phyloP scores from a whole-genome alignment of 2,797 vertebrate species.

The Scolopax bukidnonensis region DNA sequence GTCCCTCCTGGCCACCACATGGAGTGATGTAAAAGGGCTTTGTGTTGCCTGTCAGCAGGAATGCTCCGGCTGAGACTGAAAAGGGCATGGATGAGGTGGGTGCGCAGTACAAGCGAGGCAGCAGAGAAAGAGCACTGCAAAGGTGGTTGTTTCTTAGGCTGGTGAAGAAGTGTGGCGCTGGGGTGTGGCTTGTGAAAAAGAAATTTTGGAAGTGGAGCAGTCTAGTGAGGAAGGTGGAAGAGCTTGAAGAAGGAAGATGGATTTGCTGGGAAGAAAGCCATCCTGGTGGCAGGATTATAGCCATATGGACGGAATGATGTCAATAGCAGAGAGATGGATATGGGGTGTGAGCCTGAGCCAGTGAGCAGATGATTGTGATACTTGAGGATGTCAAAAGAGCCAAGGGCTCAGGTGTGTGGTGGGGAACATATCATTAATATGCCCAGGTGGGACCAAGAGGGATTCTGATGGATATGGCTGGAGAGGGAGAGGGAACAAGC shows the following conservation, averaged over 20 bases:
- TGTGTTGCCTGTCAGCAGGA: conserved; percentile 26
- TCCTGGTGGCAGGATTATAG: neutral
- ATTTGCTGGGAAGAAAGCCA: neutral
- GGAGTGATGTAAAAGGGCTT: conserved; percentile 19
- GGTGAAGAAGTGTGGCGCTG: neutral
- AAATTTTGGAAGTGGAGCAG: neutral
- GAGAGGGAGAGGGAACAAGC: neutral
- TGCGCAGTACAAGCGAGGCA: rapidly evolving
- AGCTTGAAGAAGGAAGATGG: neutral
- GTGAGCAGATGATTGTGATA: neutral
- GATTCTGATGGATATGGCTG: neutral
- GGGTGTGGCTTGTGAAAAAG: neutral
- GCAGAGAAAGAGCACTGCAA: neutral
- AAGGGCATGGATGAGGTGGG: neutral
- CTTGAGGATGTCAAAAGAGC: neutral
- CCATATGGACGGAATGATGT: neutral
- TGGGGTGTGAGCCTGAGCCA: rapidly evolving
- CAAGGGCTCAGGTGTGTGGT: neutral
- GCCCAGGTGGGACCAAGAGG: neutral
- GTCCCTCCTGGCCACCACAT: neutral
- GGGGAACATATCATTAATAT: neutral
- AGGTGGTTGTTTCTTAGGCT: neutral
- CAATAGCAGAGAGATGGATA: neutral
- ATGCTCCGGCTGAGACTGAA: neutral
- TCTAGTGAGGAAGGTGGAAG: neutral